Evolutionary conservation across 1,140 invertebrate species (phyloP).

Genomic region (Himalopsyche phryganea): DNA sequence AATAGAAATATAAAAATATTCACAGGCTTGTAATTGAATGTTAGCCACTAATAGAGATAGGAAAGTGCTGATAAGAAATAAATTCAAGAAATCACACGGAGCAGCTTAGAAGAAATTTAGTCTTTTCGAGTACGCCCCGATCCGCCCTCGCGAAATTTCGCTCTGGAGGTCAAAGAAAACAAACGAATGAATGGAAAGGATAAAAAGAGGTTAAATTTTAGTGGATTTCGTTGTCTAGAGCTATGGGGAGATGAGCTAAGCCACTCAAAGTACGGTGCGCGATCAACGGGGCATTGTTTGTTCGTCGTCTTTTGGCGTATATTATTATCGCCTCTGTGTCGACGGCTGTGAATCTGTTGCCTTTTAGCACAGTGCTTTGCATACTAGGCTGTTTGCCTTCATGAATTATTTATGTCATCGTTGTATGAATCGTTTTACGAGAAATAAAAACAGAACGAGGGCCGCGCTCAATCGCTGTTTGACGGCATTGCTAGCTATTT

Average conservation of each 20-base stretch:
- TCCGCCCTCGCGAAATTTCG: constrained; percentile 9
- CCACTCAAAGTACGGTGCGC: no score
- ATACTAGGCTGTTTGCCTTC: constrained; percentile 17
- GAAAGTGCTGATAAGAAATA: no score
- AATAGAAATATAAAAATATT: no score
- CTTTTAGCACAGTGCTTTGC: constrained; percentile 10
- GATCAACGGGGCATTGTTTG: neutral
- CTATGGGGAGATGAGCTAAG: constrained; percentile 4
- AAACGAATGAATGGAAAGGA: constrained; percentile 1
- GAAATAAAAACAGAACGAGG: constrained; percentile 14
- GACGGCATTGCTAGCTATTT: constrained; percentile 18
- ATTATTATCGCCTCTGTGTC: constrained; percentile 4
- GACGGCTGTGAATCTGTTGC: no score
- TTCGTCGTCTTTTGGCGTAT: constrained; percentile 12
- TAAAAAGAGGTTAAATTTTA: constrained; percentile 13
- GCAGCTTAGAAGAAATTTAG: neutral
- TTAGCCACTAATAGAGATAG: no score
- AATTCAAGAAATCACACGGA: no score
- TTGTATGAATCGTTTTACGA: neutral
- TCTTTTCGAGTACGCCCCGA: neutral
- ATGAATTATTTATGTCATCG: constrained; percentile 31
- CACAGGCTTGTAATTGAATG: no score
- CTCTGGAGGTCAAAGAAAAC: constrained; percentile 1
- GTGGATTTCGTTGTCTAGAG: constrained; percentile 23
- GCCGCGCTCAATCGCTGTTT: constrained; percentile 11